Percentiles rank a stretch among this genome's conserved stretches.
phyloP scores from a whole-genome alignment of 1,140 invertebrate species.

The Octopus sinensis region DNA sequence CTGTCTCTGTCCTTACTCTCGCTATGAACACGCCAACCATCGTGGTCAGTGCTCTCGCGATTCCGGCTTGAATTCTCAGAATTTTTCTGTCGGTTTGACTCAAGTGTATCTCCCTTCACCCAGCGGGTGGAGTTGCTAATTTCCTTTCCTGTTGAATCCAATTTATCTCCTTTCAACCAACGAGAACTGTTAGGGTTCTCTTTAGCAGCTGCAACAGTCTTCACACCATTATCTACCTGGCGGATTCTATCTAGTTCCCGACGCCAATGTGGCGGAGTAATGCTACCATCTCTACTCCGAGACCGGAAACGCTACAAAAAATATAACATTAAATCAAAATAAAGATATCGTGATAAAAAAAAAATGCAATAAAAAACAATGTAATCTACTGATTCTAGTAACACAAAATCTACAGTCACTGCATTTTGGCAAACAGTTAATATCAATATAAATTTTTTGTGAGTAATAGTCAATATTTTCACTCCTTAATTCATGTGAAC shows the following conservation, averaged over 20 bases:
- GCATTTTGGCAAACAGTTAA: no score
- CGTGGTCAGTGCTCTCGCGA: neutral
- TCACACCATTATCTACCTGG: neutral
- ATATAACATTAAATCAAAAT: neutral
- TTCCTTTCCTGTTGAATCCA: neutral
- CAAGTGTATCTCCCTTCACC: neutral
- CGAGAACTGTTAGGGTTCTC: neutral
- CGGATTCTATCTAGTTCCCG: slow-evolving; percentile 26
- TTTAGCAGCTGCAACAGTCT: neutral
- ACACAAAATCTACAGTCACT: no score
- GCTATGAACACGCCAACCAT: neutral
- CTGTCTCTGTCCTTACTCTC: neutral
- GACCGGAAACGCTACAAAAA: slow-evolving; percentile 32
- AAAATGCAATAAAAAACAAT: no score
- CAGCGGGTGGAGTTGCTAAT: neutral
- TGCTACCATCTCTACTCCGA: slow-evolving; percentile 35
- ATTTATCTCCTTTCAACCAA: slow-evolving; percentile 13
- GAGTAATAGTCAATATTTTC: no score
- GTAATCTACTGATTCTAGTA: no score
- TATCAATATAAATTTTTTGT: no score
- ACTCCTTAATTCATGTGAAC: no score
- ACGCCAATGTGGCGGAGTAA: slow-evolving; percentile 44
- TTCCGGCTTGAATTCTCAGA: neutral
- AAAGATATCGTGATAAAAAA: no score
- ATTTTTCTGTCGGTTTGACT: no score